phyloP scores from a whole-genome alignment of 1,140 invertebrate species.

The Daktulosphaira vitifoliae region DNA sequence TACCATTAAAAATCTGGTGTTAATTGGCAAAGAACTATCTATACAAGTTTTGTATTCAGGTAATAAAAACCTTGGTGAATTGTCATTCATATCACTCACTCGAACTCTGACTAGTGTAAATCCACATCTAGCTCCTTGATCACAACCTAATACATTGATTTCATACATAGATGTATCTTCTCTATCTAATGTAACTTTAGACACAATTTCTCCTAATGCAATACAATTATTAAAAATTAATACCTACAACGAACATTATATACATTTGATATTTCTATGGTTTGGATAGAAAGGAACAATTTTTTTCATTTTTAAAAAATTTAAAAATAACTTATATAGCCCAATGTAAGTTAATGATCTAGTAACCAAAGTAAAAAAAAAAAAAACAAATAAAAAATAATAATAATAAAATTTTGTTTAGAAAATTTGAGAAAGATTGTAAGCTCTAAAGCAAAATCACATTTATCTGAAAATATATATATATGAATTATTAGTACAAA shows the following conservation, averaged over 20 bases:
- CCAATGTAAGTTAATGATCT: too few species aligned
- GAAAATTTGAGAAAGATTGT: too few species aligned
- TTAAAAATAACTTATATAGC: too few species aligned
- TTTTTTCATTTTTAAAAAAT: background rate
- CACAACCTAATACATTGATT: constrained; percentile 73
- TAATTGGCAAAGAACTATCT: constrained; percentile 52
- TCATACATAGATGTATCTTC: constrained; percentile 66
- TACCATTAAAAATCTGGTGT: constrained; percentile 60
- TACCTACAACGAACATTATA: background rate
- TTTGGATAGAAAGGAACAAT: background rate
- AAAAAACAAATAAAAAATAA: too few species aligned
- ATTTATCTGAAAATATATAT: too few species aligned
- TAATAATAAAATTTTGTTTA: too few species aligned
- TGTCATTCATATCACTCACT: constrained; percentile 80
- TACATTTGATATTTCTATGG: background rate
- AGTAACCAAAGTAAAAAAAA: too few species aligned
- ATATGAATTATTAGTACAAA: constrained; percentile 36
- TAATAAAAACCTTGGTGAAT: constrained; percentile 67
- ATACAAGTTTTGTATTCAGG: constrained; percentile 71
- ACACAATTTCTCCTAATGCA: constrained; percentile 62
- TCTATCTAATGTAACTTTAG: constrained; percentile 66
- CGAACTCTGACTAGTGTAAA: constrained; percentile 69
- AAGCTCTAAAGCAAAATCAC: too few species aligned
- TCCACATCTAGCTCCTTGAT: constrained; percentile 70
- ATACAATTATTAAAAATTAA: too few species aligned